These are phyloP conservation scores for Arctia plantaginis DNA, from an alignment of 2,888 invertebrate genomes.

Conservation along the genomic window DNA sequence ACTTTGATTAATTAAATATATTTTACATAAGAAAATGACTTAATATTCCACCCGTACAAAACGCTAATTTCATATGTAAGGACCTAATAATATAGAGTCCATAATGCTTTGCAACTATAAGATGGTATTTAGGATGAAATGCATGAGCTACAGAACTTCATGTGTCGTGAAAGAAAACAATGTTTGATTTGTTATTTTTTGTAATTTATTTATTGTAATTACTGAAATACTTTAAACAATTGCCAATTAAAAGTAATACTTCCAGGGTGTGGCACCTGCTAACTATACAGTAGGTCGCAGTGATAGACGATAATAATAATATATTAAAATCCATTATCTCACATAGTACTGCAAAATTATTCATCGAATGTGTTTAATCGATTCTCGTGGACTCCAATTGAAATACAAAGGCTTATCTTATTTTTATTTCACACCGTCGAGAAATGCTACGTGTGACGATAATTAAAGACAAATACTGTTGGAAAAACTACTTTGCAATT, in stretches of 20 bases:
- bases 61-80: too few relatives aligned
- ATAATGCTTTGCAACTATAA: not conserved
- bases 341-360: constrained; percentile 22
- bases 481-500: not conserved
- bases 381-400: constrained; percentile 13
- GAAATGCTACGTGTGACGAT: not conserved
- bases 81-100: not conserved
- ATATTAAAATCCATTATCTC: not conserved
- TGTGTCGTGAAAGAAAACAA: too few relatives aligned
- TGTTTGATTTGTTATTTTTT: too few relatives aligned
- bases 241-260: not conserved
- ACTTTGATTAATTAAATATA: too few relatives aligned
- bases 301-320: not conserved
- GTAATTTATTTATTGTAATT: not conserved
- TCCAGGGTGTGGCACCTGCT: not conserved
- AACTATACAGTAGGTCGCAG: not conserved
- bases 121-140: not conserved
- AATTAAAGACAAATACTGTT: not conserved
- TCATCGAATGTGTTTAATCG: constrained; percentile 24
- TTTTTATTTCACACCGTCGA: constrained; percentile 17
- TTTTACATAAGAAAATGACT: too few relatives aligned
- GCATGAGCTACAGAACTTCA: too few relatives aligned
- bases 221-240: not conserved
- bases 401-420: constrained; percentile 27
- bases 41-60: too few relatives aligned